Percentiles rank a stretch among this genome's conserved stretches.
Evolutionary conservation across 2,797 vertebrate genomes (phyloP).

Genomic region (Girardinus metallicus): DNA sequence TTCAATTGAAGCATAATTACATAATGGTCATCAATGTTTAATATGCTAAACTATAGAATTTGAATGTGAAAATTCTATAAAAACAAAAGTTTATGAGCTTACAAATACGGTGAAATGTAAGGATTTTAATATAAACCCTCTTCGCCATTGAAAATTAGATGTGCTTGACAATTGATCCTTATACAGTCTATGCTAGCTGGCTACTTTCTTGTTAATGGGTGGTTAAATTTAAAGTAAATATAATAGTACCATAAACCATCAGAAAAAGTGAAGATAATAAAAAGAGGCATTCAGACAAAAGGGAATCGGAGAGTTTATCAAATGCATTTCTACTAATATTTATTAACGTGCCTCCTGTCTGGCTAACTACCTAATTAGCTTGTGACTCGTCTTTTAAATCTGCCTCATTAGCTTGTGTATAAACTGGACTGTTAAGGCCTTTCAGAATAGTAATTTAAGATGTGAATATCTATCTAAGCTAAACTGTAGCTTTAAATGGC

Average conservation of each 20-base stretch:
- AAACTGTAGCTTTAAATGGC: slow-evolving; percentile 14
- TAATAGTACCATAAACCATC: neutral
- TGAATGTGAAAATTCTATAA: neutral
- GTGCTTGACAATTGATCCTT: neutral
- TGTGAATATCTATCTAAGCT: slow-evolving; percentile 26
- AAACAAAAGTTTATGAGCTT: neutral
- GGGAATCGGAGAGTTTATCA: neutral
- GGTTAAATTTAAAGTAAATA: neutral
- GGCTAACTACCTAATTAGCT: slow-evolving; percentile 3
- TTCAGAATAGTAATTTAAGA: slow-evolving; percentile 6
- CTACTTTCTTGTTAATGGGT: neutral
- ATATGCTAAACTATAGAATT: no score
- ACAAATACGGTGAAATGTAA: neutral
- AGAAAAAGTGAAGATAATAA: neutral
- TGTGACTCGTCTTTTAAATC: slow-evolving; percentile 14
- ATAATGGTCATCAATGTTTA: neutral
- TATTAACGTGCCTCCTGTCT: slow-evolving; percentile 1
- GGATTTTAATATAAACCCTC: neutral
- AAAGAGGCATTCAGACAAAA: neutral
- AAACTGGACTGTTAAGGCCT: slow-evolving; percentile 6
- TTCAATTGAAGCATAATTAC: neutral
- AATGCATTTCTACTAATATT: neutral
- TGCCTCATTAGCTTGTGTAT: slow-evolving; percentile 7
- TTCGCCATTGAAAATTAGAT: neutral
- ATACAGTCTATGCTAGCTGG: neutral